A percentile compares a stretch with the other conserved stretches of the same genome.
Evolutionary conservation across 1,140 invertebrate species (phyloP).

Genomic region (Papilio aristodemus): DNA sequence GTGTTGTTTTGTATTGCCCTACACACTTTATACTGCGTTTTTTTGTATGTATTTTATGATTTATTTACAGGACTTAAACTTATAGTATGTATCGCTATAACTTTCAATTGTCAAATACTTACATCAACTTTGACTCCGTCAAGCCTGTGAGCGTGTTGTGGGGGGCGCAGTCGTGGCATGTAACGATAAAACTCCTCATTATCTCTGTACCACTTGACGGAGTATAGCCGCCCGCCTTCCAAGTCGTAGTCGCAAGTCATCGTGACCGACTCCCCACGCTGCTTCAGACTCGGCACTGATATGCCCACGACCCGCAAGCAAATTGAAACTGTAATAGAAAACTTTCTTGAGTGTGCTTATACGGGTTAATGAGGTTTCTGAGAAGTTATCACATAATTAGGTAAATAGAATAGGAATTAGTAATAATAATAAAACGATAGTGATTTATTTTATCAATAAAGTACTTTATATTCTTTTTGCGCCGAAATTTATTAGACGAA

Average conservation of each 20-base stretch:
- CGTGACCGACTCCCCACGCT: constrained; percentile 65
- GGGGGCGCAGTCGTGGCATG: constrained; percentile 82
- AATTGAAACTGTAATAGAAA: constrained; percentile 54
- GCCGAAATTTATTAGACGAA: too few relatives aligned
- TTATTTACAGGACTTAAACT: too few relatives aligned
- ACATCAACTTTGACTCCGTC: constrained; percentile 73
- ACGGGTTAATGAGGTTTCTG: constrained; percentile 26
- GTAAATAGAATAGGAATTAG: background rate
- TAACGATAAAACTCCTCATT: constrained; percentile 90
- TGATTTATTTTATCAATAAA: too few relatives aligned
- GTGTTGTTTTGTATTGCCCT: too few relatives aligned
- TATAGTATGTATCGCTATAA: too few relatives aligned
- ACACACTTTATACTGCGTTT: too few relatives aligned
- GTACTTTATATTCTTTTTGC: too few relatives aligned
- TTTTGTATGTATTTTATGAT: too few relatives aligned
- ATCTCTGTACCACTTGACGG: constrained; percentile 91
- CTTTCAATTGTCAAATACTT: constrained; percentile 39
- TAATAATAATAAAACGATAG: background rate
- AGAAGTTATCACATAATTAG: constrained; percentile 3
- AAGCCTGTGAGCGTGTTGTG: constrained; percentile 65
- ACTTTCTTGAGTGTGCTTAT: constrained; percentile 26
- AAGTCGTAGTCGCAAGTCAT: constrained; percentile 75
- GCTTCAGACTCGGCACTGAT: constrained; percentile 61
- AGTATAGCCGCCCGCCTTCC: constrained; percentile 84
- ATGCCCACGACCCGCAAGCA: constrained; percentile 64